Evolutionary conservation across 2,888 invertebrate species (phyloP), one percentile per base, ranked within the genome.

Genomic region (Melanotus villosus): DNA sequence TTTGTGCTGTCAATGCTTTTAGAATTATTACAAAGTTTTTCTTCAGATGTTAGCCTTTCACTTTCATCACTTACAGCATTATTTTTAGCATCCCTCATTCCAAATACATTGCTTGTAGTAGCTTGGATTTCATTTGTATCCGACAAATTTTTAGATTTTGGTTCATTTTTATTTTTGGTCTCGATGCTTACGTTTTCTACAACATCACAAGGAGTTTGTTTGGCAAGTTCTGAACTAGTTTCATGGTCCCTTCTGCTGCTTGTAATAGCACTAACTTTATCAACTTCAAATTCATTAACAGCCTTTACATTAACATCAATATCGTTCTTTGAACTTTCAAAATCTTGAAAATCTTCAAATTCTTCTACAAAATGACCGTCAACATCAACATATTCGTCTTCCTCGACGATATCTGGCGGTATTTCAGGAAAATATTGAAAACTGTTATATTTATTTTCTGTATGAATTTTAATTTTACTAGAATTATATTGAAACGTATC

Each of bases 401-500:
- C 43, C 9, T 50, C 16, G 14, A 45, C 26, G 21, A 71, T 43
- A 62, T 65, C 66, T 0, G 72, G 69, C 9, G 69, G 66, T 21
- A 66, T 57, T 36, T 70, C 66, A 23, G 63, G 54, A 50, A 63
- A 66, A 62, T 70, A 66, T 38, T 57, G 66, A 59, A 70, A 70
- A 38, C 16, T 34, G 19, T 57, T 65, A 23, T 62, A 57, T 32
- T 65, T 56, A 41, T 36, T 59, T n/a, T 21, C 47, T 30, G 16
- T 10, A 14, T 60, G 36, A 16, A 38, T 2, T 16, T 19, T 47
- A 62, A 43, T 62, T 47, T 36, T 47, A 12, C 21, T 21, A 62
- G 6, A 43, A 16, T 43, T 41, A 10, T 21, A 47, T 21, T 10
- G 18, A 7, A 34, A 23, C 19, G 36, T 52, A 38, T 52, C 36